Evolutionary conservation across 2,113 vertebrate genomes (phyloP), one percentile per base, ranked within the genome.

Genomic region (Alexandromys fortis): DNA sequence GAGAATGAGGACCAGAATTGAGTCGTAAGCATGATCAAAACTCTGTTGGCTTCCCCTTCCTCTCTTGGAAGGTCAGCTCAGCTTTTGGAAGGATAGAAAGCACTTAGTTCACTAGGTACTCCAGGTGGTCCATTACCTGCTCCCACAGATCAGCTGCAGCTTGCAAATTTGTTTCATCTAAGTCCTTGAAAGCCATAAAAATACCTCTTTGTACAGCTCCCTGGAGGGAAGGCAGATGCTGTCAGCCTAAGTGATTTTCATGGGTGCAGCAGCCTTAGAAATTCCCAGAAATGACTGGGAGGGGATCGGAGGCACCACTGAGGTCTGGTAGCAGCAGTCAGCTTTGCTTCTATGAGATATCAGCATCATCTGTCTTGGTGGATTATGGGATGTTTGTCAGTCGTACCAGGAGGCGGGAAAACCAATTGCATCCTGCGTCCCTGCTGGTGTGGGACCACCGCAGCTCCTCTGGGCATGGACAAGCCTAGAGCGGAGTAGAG

Each of bases 111-210:
- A 21, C 35, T 94, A 79, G 95, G 89, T 55, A 33, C 68, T 95
- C 91, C 96, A 96, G 96, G 97, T 93, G 92, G 86, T 0, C 0
- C 35, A 88, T 96, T 97, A 97, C 93, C 90, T 96, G 93, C 61
- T 90, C 78, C 76, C 35, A 91, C 67, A 87, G 47, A 95, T 91
- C 93, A 97, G 97, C 89, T n/a, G 96, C 90, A 78, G 85, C 78
- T 61, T 92, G 88, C 90, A 95, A 86, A 92, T 38, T 85, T 13
- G 52, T 92, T 38, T 81, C 26, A 85, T 95, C 90, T 94, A 91
- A 95, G 33, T 88, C 81, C 91, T 96, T 68, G 67, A 89, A 92
- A 24, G 68, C 67, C 92, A 87, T 97, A 7, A 30, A 96, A 97
- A 96, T 90, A 86, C 47, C 52, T 21, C 38, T 47, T 17, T 89